Evolutionary conservation across 2,797 vertebrate species (phyloP), one percentile per base, ranked within the genome.

Genomic region (Atherinosoma microstoma): DNA sequence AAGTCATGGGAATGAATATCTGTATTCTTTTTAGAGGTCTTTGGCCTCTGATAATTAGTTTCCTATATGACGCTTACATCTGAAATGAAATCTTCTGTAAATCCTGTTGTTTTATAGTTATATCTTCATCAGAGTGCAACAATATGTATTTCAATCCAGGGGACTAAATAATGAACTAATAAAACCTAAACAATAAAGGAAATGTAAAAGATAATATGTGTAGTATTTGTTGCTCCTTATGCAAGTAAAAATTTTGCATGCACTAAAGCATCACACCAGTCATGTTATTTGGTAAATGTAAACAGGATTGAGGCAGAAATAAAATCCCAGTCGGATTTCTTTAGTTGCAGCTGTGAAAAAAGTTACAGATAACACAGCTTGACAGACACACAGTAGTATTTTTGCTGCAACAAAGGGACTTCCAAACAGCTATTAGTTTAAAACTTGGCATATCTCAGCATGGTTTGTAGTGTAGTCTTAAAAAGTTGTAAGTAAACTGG

Each of bases 161-260:
- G 87, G 79, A 60, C 84, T 93, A 91, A 94, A 94, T 93, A 90
- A 93, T 92, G 80, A 92, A 93, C 84, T 79, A 89, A 86, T n/a
- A n/a, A n/a, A n/a, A 20, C 2, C 8, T n/a, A 9, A 47, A n/a
- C 18, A 47, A n/a, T 47, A n/a, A 47, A 9, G 6, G 18, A 2
- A 45, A 45, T 20, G 42, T 16, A 45, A 45, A 45, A 6, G 42
- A 8, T 47, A n/a, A 20, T 42, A 20, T 42, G 10, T 4, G 2
- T n/a, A 47, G 20, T 18, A 47, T n/a, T n/a, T 45, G 8, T 45
- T 45, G 6, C 18, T 20, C 18, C 6, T 7, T 2, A 3, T 16
- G 18, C 6, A 20, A 45, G 18, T 20, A 45, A 45, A 47, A 45
- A n/a, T 9, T 47, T 47, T 45, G 6, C 16, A 45, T n/a, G 18